A percentile compares a stretch with the other conserved stretches of the same genome.
Conservation (phyloP, 2,888 invertebrate species). For the Amphipyra tragopoginis region DNA sequence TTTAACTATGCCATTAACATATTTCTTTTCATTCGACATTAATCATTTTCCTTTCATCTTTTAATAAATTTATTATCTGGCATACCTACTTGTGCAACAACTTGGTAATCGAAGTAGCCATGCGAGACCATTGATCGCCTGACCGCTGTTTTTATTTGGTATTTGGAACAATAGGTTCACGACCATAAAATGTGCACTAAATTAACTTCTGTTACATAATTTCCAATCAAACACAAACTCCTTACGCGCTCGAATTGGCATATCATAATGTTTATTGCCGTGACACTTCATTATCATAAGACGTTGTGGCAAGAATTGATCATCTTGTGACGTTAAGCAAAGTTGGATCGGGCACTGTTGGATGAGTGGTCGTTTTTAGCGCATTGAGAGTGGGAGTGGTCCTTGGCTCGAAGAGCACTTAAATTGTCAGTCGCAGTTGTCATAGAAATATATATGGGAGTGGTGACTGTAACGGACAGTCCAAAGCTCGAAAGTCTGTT, state of each 20-base stretch:
- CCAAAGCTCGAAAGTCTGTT: not conserved
- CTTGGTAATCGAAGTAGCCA: conserved; percentile 59
- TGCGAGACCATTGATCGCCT: conserved; percentile 56
- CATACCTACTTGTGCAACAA: conserved; percentile 32
- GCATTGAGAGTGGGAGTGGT: conserved; percentile 2
- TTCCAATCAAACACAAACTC: conserved; percentile 29
- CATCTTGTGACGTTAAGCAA: conserved; percentile 15
- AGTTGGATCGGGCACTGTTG: conserved; percentile 23
- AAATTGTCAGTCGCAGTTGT: not conserved
- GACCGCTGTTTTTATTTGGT: conserved; percentile 33
- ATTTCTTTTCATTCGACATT: not conserved
- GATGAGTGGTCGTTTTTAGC: conserved; percentile 13
- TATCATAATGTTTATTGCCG: conserved; percentile 17
- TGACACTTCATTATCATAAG: conserved; percentile 21
- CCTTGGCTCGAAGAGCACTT: conserved; percentile 23
- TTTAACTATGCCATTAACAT: too few species aligned
- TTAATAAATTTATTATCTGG: not conserved
- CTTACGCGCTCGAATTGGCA: conserved; percentile 19
- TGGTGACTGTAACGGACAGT: conserved; percentile 12
- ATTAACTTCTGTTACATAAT: conserved; percentile 35
- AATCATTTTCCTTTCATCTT: not conserved
- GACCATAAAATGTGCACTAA: conserved; percentile 21
- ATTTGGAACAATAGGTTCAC: conserved; percentile 46
- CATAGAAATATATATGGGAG: not conserved
- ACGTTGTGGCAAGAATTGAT: not conserved